Evolutionary conservation across 2,888 invertebrate species (phyloP).

Genomic region (Mythimna loreyi): DNA sequence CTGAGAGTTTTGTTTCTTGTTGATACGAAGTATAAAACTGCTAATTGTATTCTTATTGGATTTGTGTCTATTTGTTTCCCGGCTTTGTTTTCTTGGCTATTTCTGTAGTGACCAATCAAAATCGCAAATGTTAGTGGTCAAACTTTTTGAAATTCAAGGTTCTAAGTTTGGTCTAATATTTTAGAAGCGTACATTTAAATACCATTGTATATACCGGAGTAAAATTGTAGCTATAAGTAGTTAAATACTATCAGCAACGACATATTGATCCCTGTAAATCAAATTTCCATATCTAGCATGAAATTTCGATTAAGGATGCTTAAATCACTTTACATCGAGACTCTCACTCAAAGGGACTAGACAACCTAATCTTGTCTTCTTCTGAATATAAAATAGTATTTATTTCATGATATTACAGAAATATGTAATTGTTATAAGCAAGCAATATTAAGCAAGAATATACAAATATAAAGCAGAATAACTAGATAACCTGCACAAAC

Average conservation of each 20-base stretch:
- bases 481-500: constrained; percentile 50
- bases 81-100: constrained; percentile 22
- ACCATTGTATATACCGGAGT: neutral
- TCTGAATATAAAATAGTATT: neutral
- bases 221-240: neutral
- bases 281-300: neutral
- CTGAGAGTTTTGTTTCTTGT: constrained; percentile 62
- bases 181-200: neutral
- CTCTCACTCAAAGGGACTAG: too few species aligned
- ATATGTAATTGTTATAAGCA: neutral
- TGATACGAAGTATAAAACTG: constrained; percentile 56
- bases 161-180: neutral
- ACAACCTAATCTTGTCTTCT: neutral
- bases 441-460: neutral
- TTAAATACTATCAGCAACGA: neutral
- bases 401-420: neutral
- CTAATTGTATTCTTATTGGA: constrained; percentile 54
- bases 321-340: neutral
- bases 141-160: constrained; percentile 16
- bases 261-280: neutral
- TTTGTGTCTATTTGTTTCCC: constrained; percentile 31
- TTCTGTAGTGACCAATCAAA: constrained; percentile 30
- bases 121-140: constrained; percentile 8
- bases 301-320: neutral
- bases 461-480: constrained; percentile 4